Conservation (phyloP, 2,113 vertebrate genomes). For the Oryzias javanicus region DNA sequence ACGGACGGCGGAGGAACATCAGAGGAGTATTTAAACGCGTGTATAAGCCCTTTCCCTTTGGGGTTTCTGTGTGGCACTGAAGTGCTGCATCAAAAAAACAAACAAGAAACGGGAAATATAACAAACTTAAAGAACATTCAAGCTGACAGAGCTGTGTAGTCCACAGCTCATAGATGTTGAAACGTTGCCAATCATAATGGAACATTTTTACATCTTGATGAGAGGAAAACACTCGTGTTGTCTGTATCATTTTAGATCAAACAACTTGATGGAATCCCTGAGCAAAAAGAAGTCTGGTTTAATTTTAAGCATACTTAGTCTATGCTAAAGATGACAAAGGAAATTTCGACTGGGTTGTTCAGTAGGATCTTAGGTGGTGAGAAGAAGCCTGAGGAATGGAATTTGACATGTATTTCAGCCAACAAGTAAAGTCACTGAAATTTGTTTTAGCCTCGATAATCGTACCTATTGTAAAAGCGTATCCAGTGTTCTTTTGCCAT, state of each 20-base stretch:
- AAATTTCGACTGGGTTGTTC: too few relatives aligned
- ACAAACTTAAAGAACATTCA: slow-evolving; percentile 17
- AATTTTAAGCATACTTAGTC: too few relatives aligned
- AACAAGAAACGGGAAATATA: slow-evolving; percentile 14
- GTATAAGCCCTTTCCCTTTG: slow-evolving; percentile 10
- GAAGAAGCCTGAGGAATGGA: too few relatives aligned
- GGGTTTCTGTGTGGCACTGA: slow-evolving; percentile 13
- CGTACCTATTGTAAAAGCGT: too few relatives aligned
- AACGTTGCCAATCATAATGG: slow-evolving; percentile 26
- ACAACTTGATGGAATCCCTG: slow-evolving; percentile 5
- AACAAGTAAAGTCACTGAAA: too few relatives aligned
- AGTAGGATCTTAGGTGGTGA: too few relatives aligned
- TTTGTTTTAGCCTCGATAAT: too few relatives aligned
- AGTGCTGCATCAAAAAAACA: not conserved
- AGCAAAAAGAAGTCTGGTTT: too few relatives aligned
- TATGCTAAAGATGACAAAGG: too few relatives aligned
- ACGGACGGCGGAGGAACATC: not conserved
- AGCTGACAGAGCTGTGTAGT: slow-evolving; percentile 25
- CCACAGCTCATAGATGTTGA: slow-evolving; percentile 18
- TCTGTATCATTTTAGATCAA: slow-evolving; percentile 10
- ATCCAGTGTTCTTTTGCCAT: too few relatives aligned
- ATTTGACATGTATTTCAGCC: too few relatives aligned
- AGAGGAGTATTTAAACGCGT: slow-evolving; percentile 13
- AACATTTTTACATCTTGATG: slow-evolving; percentile 21
- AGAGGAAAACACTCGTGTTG: slow-evolving; percentile 25